A percentile compares a stretch with the other conserved stretches of the same genome.
Evolutionary conservation across 1,140 invertebrate genomes (phyloP).

Genomic region (Cyrtorhinus lividipennis): DNA sequence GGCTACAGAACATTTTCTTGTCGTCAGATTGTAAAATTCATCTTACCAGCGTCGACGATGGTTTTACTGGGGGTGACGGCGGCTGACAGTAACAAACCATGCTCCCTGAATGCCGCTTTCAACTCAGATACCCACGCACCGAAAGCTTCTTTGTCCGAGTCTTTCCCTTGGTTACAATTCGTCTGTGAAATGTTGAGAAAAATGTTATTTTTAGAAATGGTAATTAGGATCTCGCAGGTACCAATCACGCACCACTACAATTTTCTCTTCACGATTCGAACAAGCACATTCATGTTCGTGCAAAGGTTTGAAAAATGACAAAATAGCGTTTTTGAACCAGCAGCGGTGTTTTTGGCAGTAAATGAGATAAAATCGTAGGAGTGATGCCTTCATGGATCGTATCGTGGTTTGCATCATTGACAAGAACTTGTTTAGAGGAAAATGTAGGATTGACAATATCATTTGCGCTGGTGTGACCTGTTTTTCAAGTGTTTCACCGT

Average conservation of each 20-base stretch:
- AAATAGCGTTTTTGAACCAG: no score
- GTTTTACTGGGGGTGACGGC: constrained; percentile 79
- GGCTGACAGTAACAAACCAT: constrained; percentile 57
- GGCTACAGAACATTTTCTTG: no score
- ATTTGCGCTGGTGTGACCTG: no score
- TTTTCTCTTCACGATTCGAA: background rate
- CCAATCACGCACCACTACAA: constrained; percentile 7
- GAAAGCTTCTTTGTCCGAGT: constrained; percentile 66
- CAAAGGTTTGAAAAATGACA: no score
- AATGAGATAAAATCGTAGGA: no score
- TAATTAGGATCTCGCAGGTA: background rate
- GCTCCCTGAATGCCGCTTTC: constrained; percentile 52
- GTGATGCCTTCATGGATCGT: no score
- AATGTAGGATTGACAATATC: no score
- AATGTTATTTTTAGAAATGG: background rate
- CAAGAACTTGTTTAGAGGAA: no score
- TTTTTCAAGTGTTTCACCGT: no score
- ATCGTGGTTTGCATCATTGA: no score
- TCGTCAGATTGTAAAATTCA: no score
- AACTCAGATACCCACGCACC: constrained; percentile 56
- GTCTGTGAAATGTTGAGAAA: constrained; percentile 26
- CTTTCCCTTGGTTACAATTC: constrained; percentile 67
- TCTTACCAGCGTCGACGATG: constrained; percentile 54
- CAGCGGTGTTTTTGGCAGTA: no score
- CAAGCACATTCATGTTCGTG: background rate